Evolutionary conservation across 2,888 invertebrate species (phyloP), one percentile per base, ranked within the genome.

Genomic region (Acleris cristana): DNA sequence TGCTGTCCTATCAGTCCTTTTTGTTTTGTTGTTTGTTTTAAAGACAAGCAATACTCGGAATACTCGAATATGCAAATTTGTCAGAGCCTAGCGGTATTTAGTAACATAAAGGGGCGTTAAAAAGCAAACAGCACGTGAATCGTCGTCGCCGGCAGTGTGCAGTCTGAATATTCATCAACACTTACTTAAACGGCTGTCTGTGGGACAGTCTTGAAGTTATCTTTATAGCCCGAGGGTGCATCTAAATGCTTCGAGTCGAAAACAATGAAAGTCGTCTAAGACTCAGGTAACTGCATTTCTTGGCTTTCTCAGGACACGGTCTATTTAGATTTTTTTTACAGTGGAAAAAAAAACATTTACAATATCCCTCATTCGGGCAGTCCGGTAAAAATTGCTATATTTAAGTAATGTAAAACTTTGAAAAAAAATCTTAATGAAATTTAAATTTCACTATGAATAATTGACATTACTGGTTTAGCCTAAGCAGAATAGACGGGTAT

Each of bases 161-260:
- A 49, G 30, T 40, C 64, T 77, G 82, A 85, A 87, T 88, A 88
- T 87, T 85, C 85, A 88, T 84, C 78, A 75, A 76, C 77, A 78
- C 72, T 78, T 77, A 76, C 75, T 78, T 81, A 78, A 81, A 80
- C 78, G 77, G 73, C 72, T 74, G 64, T 62, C 64, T 63, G 72
- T 65, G 74, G 72, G 74, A 74, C 76, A 71, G 73, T 74, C 74
- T 71, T 74, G 72, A 74, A 75, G 66, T 75, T 79, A 79, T 84
- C 81, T 86, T 86, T 85, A 87, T 79, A 75, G 76, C 77, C 70
- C 64, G 69, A 79, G 86, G 87, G 87, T 87, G 87, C 84, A 87
- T 86, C 81, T 78, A 76, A 87, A 86, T 81, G 79, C 72, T 72
- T 76, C 63, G 63, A 70, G 65, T 73, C 71, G 73, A 74, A 73